Conservation (phyloP, 2,797 vertebrate species). For the Tapirus indicus region DNA sequence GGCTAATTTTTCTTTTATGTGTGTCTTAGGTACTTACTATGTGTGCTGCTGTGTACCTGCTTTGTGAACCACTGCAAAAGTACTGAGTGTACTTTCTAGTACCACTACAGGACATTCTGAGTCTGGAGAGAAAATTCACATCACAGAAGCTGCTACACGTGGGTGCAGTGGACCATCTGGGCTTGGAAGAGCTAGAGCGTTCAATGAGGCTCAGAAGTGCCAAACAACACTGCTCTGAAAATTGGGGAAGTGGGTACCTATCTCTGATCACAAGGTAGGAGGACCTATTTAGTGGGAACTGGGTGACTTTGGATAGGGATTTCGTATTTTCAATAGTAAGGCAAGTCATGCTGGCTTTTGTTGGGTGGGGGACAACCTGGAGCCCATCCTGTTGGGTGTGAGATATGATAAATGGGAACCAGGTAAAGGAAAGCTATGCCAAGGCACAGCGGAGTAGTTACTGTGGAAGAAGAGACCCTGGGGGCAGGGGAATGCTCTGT, state of each 20-base stretch:
- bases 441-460: accelerated
- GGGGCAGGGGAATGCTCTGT: not conserved
- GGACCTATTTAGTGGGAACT: not conserved
- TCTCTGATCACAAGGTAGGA: not conserved
- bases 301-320: not conserved
- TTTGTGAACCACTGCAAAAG: not conserved
- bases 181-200: not conserved
- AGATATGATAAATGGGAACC: not conserved
- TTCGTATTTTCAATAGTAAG: not conserved
- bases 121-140: not conserved
- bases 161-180: not conserved
- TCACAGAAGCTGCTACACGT: not conserved
- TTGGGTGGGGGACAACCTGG: accelerated
- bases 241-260: not conserved
- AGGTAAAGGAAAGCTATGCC: not conserved
- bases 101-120: not conserved
- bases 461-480: not conserved
- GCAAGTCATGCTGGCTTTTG: not conserved
- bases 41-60: not conserved
- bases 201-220: not conserved
- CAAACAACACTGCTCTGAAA: not conserved
- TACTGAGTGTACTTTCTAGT: not conserved
- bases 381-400: not conserved
- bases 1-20: not conserved
- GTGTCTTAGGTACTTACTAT: not conserved